Evolutionary conservation across 2,113 vertebrate species (phyloP).

Genomic region (Ornithorhynchus anatinus): DNA sequence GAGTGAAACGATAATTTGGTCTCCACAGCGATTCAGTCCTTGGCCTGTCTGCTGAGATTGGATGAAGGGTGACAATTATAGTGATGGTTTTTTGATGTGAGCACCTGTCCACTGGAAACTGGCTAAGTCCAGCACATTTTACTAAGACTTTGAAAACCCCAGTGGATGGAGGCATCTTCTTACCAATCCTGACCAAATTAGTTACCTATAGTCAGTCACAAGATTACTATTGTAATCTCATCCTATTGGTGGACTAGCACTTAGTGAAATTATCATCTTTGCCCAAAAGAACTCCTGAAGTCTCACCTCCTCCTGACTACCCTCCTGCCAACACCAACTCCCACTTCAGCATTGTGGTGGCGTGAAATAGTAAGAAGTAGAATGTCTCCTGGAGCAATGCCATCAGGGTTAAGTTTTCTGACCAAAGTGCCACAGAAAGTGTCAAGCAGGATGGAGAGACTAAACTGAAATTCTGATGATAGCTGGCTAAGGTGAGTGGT

Average conservation of each 20-base stretch:
- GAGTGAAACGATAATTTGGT: constrained; percentile 32
- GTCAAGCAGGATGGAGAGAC: no score
- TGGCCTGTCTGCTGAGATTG: constrained; percentile 3
- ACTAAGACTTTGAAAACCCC: constrained; percentile 3
- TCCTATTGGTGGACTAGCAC: no score
- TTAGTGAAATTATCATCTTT: neutral
- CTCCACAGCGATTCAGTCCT: constrained; percentile 38
- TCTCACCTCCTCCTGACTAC: no score
- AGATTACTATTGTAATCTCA: no score
- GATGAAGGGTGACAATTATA: constrained; percentile 32
- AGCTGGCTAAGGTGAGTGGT: no score
- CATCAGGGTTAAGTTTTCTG: no score
- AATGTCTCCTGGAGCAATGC: no score
- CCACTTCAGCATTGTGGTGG: no score
- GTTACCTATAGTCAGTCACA: neutral
- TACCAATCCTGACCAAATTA: constrained; percentile 2
- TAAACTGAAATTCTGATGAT: no score
- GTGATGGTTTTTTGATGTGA: constrained; percentile 38
- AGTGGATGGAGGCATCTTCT: constrained; percentile 38
- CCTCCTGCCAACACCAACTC: no score
- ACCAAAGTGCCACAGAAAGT: no score
- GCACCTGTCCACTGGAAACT: constrained; percentile 57
- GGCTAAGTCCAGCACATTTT: constrained; percentile 9
- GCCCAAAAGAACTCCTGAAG: neutral
- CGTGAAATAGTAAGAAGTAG: no score